Base-by-base conservation (phyloP, 2,888 invertebrate genomes). In the Saturnia pavonia region DNA sequence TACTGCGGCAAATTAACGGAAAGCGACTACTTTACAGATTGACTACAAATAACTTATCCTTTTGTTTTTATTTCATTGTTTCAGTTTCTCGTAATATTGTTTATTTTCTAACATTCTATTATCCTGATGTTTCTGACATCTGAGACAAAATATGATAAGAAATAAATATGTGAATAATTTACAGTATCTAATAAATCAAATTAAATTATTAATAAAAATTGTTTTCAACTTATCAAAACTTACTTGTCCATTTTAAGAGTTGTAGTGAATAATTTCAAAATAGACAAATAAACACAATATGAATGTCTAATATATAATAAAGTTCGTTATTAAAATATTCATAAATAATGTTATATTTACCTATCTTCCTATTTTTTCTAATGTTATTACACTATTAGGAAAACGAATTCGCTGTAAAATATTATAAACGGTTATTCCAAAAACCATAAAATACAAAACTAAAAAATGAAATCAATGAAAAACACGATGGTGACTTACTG, bases 211-310 rank as follows among this genome's bases (percentile, higher is more conserved):
- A n/a, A n/a, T n/a, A n/a, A n/a, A n/a, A n/a, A n/a, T n/a, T n/a
- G n/a, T n/a, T n/a, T 12, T 25, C 25, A 27, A 54, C 22, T 22
- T 60, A 14, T 6, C 19, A 60, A 27, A 60, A 27, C 65, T 22
- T 51, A 51, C 65, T 69, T 69, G 69, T 51, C 65, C 51, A 69
- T 69, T 69, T 51, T 65, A 69, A 69, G n/a, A n/a, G 69, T 69
- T 19, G 4, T 12, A 25, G 25, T 27, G 14, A 25, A 11, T 12
- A 60, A 27, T 60, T 60, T 69, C 69, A 66, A 69, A 69, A 69
- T 66, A 69, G 69, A 66, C 69, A 69, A 69, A 69, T 42, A 65
- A n/a, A n/a, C n/a, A n/a, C n/a, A 69, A 57, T 25, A 22, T 25
- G 14, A 8, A 22, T n/a, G 51, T 11, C 12, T 57, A 12, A 57